phyloP scores from a whole-genome alignment of 2,797 vertebrate species.

The Rachycentron canadum region DNA sequence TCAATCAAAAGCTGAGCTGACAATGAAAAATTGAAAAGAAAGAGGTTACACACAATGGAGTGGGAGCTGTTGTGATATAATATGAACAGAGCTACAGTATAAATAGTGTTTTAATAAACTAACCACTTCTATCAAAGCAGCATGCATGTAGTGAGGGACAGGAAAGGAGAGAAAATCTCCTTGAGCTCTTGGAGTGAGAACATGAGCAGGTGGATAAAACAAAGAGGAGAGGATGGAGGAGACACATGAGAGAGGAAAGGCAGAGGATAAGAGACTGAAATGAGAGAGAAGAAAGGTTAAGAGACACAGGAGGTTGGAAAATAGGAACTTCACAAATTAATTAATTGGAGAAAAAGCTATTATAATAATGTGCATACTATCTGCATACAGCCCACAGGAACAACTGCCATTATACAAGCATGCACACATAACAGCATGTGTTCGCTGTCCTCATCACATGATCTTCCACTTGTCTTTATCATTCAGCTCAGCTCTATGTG shows the following conservation, averaged over 20 bases:
- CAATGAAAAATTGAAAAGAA: conserved; percentile 46
- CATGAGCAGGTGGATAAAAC: background rate
- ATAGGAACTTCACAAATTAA: conserved; percentile 11
- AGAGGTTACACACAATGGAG: conserved; percentile 20
- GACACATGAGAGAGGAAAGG: conserved; percentile 19
- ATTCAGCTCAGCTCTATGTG: conserved; percentile 22
- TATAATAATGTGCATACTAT: conserved; percentile 28
- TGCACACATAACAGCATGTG: conserved; percentile 10
- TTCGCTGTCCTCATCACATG: background rate
- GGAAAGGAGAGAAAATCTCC: background rate
- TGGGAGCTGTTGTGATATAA: conserved; percentile 27
- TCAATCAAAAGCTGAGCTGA: conserved; percentile 56
- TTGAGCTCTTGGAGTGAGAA: conserved; percentile 15
- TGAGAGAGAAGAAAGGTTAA: conserved; percentile 29
- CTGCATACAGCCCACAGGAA: conserved; percentile 20
- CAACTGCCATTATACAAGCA: background rate
- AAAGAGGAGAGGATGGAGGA: conserved; percentile 2
- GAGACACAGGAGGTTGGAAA: background rate
- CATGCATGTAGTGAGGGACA: background rate
- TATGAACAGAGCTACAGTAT: conserved; percentile 13
- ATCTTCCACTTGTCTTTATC: conserved; percentile 9
- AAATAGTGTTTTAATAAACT: conserved; percentile 38
- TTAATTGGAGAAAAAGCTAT: conserved; percentile 23
- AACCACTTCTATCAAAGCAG: conserved; percentile 13
- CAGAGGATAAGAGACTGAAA: conserved; percentile 37